phyloP scores from a whole-genome alignment of 2,797 vertebrate genomes.

The Leptatherina wallacei region DNA sequence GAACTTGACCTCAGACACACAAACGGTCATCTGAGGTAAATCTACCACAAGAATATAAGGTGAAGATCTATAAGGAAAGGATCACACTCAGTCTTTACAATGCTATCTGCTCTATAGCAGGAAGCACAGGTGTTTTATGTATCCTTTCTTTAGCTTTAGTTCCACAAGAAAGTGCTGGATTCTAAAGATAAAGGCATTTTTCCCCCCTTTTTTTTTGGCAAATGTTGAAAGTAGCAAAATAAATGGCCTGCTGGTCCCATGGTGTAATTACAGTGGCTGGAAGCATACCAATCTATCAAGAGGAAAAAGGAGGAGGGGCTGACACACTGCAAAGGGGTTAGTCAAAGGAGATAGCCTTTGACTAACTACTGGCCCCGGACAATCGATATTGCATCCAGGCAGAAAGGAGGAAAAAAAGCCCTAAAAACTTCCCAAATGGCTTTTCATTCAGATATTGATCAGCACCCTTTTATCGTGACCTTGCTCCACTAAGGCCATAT shows the following conservation, averaged over 20 bases:
- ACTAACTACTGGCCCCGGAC: conserved; percentile 94
- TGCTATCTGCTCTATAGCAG: conserved; percentile 1
- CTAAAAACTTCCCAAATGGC: conserved; percentile 95
- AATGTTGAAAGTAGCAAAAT: conserved; percentile 98
- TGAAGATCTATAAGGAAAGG: conserved; percentile 54
- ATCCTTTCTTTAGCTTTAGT: conserved; percentile 87
- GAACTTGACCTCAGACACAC: conserved; percentile 52
- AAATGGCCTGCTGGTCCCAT: conserved; percentile 94
- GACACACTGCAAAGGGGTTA: conserved; percentile 94
- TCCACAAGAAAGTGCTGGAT: conserved; percentile 92
- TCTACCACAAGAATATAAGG: conserved; percentile 35
- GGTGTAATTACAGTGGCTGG: conserved; percentile 98
- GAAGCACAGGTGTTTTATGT: conserved; percentile 86
- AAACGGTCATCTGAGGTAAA: conserved; percentile 39
- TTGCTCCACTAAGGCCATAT: conserved; percentile 88
- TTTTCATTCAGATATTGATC: conserved; percentile 95
- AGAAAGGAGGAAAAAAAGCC: conserved; percentile 74
- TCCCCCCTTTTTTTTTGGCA: conserved; percentile 77
- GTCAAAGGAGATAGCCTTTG: conserved; percentile 99
- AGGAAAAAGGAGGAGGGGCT: conserved; percentile 80
- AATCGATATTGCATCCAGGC: conserved; percentile 94
- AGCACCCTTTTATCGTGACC: conserved; percentile 89
- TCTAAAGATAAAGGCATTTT: conserved; percentile 94
- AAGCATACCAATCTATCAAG: conserved; percentile 98
- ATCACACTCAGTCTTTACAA: conserved; percentile 39